Conservation (phyloP, 1,140 invertebrate species). For the Goniozus legneri region DNA sequence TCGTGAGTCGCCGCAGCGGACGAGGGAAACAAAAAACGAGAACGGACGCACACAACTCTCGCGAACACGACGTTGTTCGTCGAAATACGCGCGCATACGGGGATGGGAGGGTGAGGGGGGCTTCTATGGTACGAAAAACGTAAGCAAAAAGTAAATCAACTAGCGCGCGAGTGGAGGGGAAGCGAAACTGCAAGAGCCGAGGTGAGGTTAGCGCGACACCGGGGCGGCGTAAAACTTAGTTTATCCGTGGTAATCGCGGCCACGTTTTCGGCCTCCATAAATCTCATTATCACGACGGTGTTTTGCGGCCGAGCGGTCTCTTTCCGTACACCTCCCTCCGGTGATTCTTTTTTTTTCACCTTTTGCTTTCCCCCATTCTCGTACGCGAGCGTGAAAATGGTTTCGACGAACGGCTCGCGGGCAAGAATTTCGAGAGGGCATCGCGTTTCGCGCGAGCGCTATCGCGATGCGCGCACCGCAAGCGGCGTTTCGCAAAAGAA, state of each 20-base stretch:
- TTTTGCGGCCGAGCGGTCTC: conserved; percentile 13
- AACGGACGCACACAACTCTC: too few species aligned
- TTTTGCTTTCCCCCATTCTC: background rate
- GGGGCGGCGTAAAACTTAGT: conserved; percentile 2
- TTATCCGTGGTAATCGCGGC: conserved; percentile 25
- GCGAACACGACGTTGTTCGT: too few species aligned
- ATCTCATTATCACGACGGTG: conserved; percentile 31
- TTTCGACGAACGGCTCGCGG: background rate
- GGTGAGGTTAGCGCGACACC: background rate
- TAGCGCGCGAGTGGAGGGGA: too few species aligned
- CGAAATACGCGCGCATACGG: too few species aligned
- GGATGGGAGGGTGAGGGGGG: too few species aligned
- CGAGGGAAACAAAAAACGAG: too few species aligned
- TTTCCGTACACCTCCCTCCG: conserved; percentile 11
- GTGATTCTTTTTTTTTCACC: conserved; percentile 13
- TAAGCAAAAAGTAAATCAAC: too few species aligned
- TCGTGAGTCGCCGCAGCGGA: too few species aligned
- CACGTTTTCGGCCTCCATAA: conserved; percentile 30
- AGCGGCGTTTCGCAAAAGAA: too few species aligned
- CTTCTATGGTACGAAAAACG: too few species aligned
- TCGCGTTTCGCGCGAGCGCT: background rate
- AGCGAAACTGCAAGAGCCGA: too few species aligned
- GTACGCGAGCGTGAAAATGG: background rate
- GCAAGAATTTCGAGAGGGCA: background rate
- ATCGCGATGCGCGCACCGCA: background rate